Evolutionary conservation across 2,888 invertebrate genomes (phyloP), one percentile per base, ranked within the genome.

Genomic region (Ormia ochracea): DNA sequence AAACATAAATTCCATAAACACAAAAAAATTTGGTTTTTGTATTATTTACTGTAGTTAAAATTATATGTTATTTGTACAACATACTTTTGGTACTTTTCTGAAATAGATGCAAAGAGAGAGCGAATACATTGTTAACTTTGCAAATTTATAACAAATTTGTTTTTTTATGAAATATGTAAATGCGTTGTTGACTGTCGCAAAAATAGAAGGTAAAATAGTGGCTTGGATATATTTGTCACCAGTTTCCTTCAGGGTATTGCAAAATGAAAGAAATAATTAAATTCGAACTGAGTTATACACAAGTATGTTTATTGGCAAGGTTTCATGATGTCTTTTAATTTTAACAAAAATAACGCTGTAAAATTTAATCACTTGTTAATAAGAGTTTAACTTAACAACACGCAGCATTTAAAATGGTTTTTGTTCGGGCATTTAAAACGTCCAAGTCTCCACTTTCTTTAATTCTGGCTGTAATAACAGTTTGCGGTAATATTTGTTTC

Each of bases 281-380:
- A 54, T 54, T 38, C 19, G 12, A 66, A 21, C 54, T 28, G 21
- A 31, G 41, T n/a, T 12, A 26, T 28, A n/a, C 2, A n/a, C 23
- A 54, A 45, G 50, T 19, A 74, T 63, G n/a, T n/a, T n/a, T 76
- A 52, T 76, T 76, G 76, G 69, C 69, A 69, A 76, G 14, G 38
- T 61, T 26, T 63, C 23, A 33, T 12, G 69, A 63, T 31, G 10
- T 61, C n/a, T 43, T 38, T 45, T 19, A 61, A 52, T 54, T 75
- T 59, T 26, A 75, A 36, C 17, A 61, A 69, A 52, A 41, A 1
- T 41, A 52, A 45, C 23, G 26, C 54, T 26, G 43, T 10, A 26
- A 61, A 69, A 61, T 10, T 45, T 52, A 63, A 23, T 63, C 41
- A 63, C 31, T 76, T 54, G 41, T 76, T 56, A 63, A 9, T 31